A percentile compares a stretch with the other conserved stretches of the same genome.
phyloP scores from a whole-genome alignment of 2,797 vertebrate genomes.

The Pipistrellus kuhlii region DNA sequence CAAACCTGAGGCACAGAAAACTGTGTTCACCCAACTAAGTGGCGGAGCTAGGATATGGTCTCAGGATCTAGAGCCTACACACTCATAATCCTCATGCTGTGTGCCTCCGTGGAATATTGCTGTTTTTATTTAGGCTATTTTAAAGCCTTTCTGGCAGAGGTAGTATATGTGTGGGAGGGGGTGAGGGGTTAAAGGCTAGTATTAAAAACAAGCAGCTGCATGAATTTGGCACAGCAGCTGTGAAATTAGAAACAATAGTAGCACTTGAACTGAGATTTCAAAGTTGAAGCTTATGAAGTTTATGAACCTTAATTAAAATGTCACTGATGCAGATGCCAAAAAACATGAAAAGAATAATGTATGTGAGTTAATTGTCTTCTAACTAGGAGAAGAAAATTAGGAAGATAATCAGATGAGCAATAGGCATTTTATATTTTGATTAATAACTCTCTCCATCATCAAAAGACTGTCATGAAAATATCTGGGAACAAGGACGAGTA shows the following conservation, averaged over 20 bases:
- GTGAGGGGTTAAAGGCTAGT: neutral
- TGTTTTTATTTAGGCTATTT: neutral
- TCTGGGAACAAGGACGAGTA: neutral
- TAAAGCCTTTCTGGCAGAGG: neutral
- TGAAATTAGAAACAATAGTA: constrained; percentile 44
- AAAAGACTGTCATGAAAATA: constrained; percentile 63
- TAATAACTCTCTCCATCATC: constrained; percentile 61
- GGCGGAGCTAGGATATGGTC: neutral
- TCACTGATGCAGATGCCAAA: constrained; percentile 28
- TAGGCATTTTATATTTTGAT: constrained; percentile 66
- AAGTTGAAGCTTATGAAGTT: constrained; percentile 14
- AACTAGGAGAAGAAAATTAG: constrained; percentile 41
- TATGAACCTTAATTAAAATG: constrained; percentile 73
- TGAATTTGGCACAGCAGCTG: neutral
- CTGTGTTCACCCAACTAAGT: neutral
- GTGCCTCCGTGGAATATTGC: neutral
- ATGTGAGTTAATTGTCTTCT: constrained; percentile 62
- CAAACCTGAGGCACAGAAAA: neutral
- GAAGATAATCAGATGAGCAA: constrained; percentile 62
- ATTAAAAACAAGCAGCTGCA: constrained; percentile 17
- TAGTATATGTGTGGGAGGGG: neutral
- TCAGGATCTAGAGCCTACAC: neutral
- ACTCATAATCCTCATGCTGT: neutral
- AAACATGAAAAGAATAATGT: constrained; percentile 63
- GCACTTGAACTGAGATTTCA: constrained; percentile 4